Base-by-base conservation (phyloP, 2,888 invertebrate species). In the Rotaria magnacalcarata region DNA sequence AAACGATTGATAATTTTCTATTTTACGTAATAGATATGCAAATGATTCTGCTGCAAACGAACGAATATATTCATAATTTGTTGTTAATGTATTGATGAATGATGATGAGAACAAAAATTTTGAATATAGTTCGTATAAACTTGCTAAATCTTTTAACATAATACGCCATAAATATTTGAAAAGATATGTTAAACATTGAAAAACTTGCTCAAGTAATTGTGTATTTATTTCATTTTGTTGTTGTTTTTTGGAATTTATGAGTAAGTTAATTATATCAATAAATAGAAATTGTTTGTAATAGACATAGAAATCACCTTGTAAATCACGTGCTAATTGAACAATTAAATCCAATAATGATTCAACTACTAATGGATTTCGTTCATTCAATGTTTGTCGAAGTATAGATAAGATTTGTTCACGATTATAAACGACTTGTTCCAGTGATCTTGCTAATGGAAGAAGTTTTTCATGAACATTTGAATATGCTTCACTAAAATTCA, bases 41-140 rank as follows among this genome's bases (percentile, higher is more conserved):
- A 97, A 97, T 91, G 96, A 95, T 92, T 97, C 96, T 0, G 96
- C 96, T 8, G 97, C 96, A 93, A 97, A 98, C 89, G 94, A 94
- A 88, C 95, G 94, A 43, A 97, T 94, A 90, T 96, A 96, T 87
- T 93, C 93, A 47, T 95, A 95, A 89, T 94, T 94, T n/a, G 92
- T 92, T 67, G 67, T 67, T 27, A 67, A 67, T 43, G 75, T 41
- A 43, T 75, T 75, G 16, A 27, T 52, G 11, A 52, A 11, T 60
- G 21, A 24, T 24, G 75, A 41, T 75, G 47, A 75, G 47, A 75
- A 75, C 24, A 75, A 75, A 47, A 21, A 75, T 24, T 75, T 75
- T 41, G 75, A 47, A 88, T 52, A 87, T 88, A 88, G 90, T 91
- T 89, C 93, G 88, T 95, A 93, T 0, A 96, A 93, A 24, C 93